phyloP scores from a whole-genome alignment of 1,140 invertebrate genomes.

The Aphaenogaster floridana region DNA sequence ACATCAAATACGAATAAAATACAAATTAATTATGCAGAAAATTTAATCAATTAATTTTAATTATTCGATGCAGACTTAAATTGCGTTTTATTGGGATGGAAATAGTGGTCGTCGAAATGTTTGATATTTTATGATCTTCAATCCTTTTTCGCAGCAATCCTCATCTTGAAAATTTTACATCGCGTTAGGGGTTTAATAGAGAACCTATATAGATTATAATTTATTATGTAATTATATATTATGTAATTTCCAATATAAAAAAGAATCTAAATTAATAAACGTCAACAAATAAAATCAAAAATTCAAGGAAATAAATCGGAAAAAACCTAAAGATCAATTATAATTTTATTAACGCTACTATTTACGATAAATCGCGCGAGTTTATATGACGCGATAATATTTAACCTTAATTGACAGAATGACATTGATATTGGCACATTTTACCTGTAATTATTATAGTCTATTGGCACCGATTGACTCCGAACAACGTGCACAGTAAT shows the following conservation, averaged over 20 bases:
- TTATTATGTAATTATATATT: too few relatives aligned
- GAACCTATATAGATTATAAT: not conserved
- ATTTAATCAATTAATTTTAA: not conserved
- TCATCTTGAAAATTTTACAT: not conserved
- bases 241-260: not conserved
- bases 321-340: not conserved
- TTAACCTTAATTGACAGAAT: constrained; percentile 11
- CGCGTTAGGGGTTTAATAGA: not conserved
- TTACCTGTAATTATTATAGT: not conserved
- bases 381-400: not conserved
- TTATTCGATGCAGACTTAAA: not conserved
- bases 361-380: not conserved
- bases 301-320: not conserved
- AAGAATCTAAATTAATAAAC: not conserved
- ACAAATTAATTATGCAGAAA: not conserved
- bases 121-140: not conserved
- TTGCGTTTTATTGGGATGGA: not conserved
- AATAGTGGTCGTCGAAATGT: not conserved
- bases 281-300: constrained; percentile 1
- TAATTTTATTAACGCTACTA: not conserved
- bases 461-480: not conserved
- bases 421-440: not conserved
- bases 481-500: not conserved
- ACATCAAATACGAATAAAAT: not conserved
- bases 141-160: not conserved